A percentile compares a stretch with the other conserved stretches of the same genome.
Evolutionary conservation across 2,113 vertebrate species (phyloP).

Genomic region (Grammomys dolichurus): DNA sequence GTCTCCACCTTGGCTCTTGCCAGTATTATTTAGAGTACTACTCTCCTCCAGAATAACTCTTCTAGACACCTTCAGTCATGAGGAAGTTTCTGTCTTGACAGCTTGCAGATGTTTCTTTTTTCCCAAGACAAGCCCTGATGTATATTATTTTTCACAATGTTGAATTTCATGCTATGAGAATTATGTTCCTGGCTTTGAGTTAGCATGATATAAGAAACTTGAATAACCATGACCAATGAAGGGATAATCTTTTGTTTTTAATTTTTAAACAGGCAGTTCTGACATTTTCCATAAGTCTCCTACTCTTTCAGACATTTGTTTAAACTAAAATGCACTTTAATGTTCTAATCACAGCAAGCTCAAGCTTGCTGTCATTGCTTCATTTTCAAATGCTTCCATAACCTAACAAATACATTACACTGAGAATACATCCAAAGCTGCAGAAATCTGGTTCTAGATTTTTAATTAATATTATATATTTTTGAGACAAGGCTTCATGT

Average conservation of each 20-base stretch:
- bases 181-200: constrained; percentile 59
- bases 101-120: constrained; percentile 67
- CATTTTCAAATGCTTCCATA: constrained; percentile 67
- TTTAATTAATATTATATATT: constrained; percentile 25
- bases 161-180: constrained; percentile 73
- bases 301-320: constrained; percentile 66
- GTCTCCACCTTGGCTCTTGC: background rate
- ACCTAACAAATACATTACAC: constrained; percentile 77
- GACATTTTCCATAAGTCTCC: constrained; percentile 49
- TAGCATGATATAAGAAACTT: constrained; percentile 70
- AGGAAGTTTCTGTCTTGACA: constrained; percentile 11
- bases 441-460: constrained; percentile 74
- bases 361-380: constrained; percentile 76
- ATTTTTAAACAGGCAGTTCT: constrained; percentile 68
- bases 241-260: constrained; percentile 64
- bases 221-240: constrained; percentile 70
- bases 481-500: background rate
- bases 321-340: constrained; percentile 76
- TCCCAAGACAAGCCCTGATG: constrained; percentile 54
- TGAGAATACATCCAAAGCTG: constrained; percentile 72
- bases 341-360: constrained; percentile 70
- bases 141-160: constrained; percentile 69
- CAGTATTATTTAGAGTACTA: background rate
- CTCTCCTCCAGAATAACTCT: constrained; percentile 46
- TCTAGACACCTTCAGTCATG: constrained; percentile 48